phyloP scores from a whole-genome alignment of 2,888 invertebrate genomes.

The Neuroscelio doddi region DNA sequence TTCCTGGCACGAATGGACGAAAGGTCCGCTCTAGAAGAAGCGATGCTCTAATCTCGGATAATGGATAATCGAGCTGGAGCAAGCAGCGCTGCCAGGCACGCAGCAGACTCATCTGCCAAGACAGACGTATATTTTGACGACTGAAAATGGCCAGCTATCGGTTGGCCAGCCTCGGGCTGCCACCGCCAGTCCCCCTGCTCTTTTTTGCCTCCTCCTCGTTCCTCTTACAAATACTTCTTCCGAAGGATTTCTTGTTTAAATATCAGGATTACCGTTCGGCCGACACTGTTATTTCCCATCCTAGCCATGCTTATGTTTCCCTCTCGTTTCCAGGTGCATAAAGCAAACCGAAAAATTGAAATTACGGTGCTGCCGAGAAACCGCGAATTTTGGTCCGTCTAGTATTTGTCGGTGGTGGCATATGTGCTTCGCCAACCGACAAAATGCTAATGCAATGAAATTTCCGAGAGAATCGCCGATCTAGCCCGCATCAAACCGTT shows the following conservation, averaged over 20 bases:
- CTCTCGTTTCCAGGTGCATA: constrained; percentile 28
- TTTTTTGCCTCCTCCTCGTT: not conserved
- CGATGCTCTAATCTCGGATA: constrained; percentile 27
- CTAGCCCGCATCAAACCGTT: constrained; percentile 19
- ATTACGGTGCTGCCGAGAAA: constrained; percentile 51
- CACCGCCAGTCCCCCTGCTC: too few relatives aligned
- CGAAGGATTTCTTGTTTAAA: constrained; percentile 29
- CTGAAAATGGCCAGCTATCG: constrained; percentile 64
- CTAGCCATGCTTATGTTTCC: constrained; percentile 10
- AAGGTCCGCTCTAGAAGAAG: constrained; percentile 5
- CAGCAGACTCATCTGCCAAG: constrained; percentile 29
- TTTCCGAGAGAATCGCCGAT: constrained; percentile 41
- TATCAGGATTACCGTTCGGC: constrained; percentile 17
- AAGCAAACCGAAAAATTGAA: constrained; percentile 44
- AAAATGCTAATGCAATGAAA: constrained; percentile 55
- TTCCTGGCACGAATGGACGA: constrained; percentile 16
- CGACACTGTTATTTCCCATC: constrained; percentile 22
- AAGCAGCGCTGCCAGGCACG: constrained; percentile 12
- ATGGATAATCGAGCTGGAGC: constrained; percentile 22
- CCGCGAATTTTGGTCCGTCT: constrained; percentile 53
- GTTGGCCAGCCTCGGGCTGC: constrained; percentile 39
- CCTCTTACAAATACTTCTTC: constrained; percentile 12
- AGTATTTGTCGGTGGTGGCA: not conserved
- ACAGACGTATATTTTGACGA: constrained; percentile 71
- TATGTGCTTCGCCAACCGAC: constrained; percentile 8